Conservation (phyloP, 2,888 invertebrate genomes). For the Drosophila birchii region DNA sequence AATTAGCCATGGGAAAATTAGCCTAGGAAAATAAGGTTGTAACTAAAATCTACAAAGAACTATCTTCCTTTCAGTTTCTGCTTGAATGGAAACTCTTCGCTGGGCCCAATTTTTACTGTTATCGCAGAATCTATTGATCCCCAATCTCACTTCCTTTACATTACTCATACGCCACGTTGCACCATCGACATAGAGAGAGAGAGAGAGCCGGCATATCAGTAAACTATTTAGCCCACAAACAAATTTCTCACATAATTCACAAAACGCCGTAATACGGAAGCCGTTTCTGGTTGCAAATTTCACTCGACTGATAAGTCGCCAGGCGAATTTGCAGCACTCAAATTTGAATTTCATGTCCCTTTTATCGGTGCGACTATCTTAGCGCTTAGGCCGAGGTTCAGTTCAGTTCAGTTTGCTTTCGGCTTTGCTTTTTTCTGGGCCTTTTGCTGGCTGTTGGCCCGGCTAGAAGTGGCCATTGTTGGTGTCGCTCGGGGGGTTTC, state of each 20-base stretch:
- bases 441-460: conserved; percentile 34
- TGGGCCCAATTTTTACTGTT: conserved; percentile 2
- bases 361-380: conserved; percentile 80
- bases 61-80: background rate
- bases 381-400: conserved; percentile 40
- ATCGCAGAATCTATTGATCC: conserved; percentile 1
- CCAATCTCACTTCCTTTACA: conserved; percentile 21
- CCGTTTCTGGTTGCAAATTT: conserved; percentile 66
- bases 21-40: background rate
- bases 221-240: conserved; percentile 66
- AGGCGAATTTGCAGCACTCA: conserved; percentile 71
- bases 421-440: conserved; percentile 11
- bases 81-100: background rate
- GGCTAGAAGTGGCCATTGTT: conserved; percentile 40
- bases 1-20: conserved; percentile 31
- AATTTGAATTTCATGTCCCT: conserved; percentile 83
- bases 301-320: conserved; percentile 65
- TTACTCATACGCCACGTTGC: conserved; percentile 35
- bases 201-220: conserved; percentile 47
- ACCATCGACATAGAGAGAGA: conserved; percentile 5
- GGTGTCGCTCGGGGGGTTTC: conserved; percentile 24
- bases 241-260: conserved; percentile 78
- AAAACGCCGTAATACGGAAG: conserved; percentile 81
- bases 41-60: background rate
- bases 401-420: conserved; percentile 1